Conservation (phyloP, 2,113 vertebrate species). For the Ovis canadensis region DNA sequence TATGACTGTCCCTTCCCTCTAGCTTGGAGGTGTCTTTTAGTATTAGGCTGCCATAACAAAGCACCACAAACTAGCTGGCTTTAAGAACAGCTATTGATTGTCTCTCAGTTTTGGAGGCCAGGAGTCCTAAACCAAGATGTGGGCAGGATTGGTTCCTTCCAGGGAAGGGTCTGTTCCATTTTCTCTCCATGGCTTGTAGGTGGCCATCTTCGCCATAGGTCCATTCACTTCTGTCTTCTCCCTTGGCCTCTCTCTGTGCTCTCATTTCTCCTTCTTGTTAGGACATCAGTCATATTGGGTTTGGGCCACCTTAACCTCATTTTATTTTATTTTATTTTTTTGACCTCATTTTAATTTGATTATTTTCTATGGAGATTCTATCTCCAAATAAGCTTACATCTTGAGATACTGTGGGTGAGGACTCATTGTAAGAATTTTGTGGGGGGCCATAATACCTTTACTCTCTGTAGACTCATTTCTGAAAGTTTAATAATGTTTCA, state of each 20-base stretch:
- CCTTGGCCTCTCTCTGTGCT: not conserved
- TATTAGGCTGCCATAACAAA: not conserved
- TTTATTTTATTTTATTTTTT: not conserved
- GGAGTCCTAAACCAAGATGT: not conserved
- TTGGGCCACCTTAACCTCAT: not conserved
- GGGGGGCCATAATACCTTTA: not conserved
- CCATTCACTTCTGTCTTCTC: not conserved
- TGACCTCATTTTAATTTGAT: not conserved
- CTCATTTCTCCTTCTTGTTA: not conserved
- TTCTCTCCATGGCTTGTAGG: not conserved
- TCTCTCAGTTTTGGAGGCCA: not conserved
- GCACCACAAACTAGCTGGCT: not conserved
- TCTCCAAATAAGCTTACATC: not conserved
- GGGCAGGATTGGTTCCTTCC: not conserved
- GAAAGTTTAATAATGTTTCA: not conserved
- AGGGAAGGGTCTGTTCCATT: not conserved
- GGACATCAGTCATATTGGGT: not conserved
- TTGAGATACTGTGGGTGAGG: not conserved
- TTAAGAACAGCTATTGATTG: not conserved
- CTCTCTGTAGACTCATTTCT: not conserved
- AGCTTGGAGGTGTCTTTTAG: not conserved
- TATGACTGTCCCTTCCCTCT: not conserved
- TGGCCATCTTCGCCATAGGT: not conserved
- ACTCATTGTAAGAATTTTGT: not conserved
- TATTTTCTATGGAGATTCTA: not conserved